Evolutionary conservation across 1,140 invertebrate species (phyloP), one percentile per base, ranked within the genome.

Genomic region (Melanaphis sacchari): DNA sequence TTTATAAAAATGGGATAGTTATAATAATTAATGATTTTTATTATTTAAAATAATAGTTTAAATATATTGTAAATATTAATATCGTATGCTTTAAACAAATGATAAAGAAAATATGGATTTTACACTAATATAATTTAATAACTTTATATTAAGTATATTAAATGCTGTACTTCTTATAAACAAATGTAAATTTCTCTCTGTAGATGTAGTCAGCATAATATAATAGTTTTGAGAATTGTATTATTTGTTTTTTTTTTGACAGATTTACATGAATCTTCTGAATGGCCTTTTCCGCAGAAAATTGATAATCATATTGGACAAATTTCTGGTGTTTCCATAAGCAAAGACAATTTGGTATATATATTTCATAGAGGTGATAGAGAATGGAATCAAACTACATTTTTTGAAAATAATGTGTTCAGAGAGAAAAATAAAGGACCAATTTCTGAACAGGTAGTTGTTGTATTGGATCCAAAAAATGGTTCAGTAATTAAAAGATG

Each of bases 291-390:
- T 93, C 96, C 96, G 49, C 94, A 95, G 41, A 94, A 95, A 31
- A 54, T 93, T n/a, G 94, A 95, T 38, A 94, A 96, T 0, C 95
- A 95, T 90, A 95, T 97, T 93, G 98, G 98, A 11, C 97, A 98
- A 95, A 96, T 98, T 40, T 97, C 97, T 18, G 98, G 97, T 59
- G 96, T 99, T 0, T 96, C 97, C 38, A 95, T 98, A 36, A 97
- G 98, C 95, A 96, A 95, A 6, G 94, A 96, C 91, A 98, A 97
- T 26, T 97, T 97, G 94, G 95, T 99, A 38, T 96, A 97, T 52
- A 96, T 99, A 38, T 99, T 99, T 94, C 98, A 99, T 95, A 96
- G 98, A 94, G 97, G 96, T 9, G 95, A 96, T 92, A 96, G 97
- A 94, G 95, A 96, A 6, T 99, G 98, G 98, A 96, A 95, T 94